These are phyloP conservation scores for Gonatopus flavifemur DNA, from an alignment of 1,140 invertebrate genomes.

Conservation along the genomic window DNA sequence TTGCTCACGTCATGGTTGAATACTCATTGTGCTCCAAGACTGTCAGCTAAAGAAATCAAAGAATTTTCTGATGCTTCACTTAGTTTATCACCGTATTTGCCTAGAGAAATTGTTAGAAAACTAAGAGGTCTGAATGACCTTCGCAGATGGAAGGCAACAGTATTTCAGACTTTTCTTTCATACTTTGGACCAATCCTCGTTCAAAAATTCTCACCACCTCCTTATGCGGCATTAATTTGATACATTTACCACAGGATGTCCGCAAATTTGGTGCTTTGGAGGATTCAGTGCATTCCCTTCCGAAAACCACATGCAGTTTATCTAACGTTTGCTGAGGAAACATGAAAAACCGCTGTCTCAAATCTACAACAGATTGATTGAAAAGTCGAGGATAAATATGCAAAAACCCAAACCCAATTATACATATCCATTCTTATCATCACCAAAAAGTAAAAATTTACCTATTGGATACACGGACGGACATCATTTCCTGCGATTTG, in stretches of 20 bases:
- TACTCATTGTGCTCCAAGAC: not conserved
- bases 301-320: too few relatives aligned
- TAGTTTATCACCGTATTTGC: slow-evolving; percentile 19
- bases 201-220: slow-evolving; percentile 19
- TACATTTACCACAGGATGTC: slow-evolving; percentile 10
- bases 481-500: too few relatives aligned
- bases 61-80: slow-evolving; percentile 9
- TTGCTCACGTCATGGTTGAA: slow-evolving; percentile 36
- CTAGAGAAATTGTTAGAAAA: slow-evolving; percentile 26
- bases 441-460: too few relatives aligned
- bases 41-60: slow-evolving; percentile 7
- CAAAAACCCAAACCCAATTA: too few relatives aligned
- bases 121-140: slow-evolving; percentile 8
- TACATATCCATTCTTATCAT: too few relatives aligned
- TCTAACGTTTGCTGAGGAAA: too few relatives aligned
- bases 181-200: slow-evolving; percentile 47
- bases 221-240: slow-evolving; percentile 13
- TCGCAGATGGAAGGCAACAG: slow-evolving; percentile 34
- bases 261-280: slow-evolving; percentile 4
- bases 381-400: too few relatives aligned
- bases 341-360: too few relatives aligned
- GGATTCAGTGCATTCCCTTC: too few relatives aligned
- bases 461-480: too few relatives aligned
- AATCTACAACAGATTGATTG: too few relatives aligned
- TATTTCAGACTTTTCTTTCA: slow-evolving; percentile 44